Conservation (phyloP, 2,113 vertebrate species). For the Vanacampus margaritifer region DNA sequence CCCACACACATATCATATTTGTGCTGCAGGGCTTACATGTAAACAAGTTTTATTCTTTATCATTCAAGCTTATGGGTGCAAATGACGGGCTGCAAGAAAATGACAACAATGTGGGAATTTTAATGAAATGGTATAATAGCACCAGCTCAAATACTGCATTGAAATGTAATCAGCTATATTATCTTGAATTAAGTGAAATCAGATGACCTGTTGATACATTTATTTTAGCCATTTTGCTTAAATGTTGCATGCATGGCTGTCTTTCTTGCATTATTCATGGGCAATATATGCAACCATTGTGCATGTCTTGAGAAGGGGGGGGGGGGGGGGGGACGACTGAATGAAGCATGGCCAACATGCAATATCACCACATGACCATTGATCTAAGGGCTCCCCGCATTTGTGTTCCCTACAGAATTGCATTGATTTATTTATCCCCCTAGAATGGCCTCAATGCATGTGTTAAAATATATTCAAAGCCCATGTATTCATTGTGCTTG, state of each 20-base stretch:
- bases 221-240: background rate
- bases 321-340: too few relatives aligned
- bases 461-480: slow-evolving; percentile 16
- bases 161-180: background rate
- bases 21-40: slow-evolving; percentile 39
- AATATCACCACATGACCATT: slow-evolving; percentile 37
- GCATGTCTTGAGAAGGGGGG: slow-evolving; percentile 18
- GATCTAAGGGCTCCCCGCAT: slow-evolving; percentile 33
- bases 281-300: slow-evolving; percentile 7
- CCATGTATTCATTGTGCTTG: background rate
- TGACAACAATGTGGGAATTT: slow-evolving; percentile 33
- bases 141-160: slow-evolving; percentile 14
- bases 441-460: slow-evolving; percentile 7
- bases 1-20: slow-evolving; percentile 44
- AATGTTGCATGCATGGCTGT: background rate
- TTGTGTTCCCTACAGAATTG: slow-evolving; percentile 16
- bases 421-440: slow-evolving; percentile 29
- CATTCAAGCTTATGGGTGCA: slow-evolving; percentile 44
- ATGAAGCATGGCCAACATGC: slow-evolving; percentile 22
- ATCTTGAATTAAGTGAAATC: background rate
- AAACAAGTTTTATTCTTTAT: slow-evolving; percentile 56
- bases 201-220: background rate
- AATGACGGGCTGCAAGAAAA: slow-evolving; percentile 47
- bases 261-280: background rate
- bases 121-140: slow-evolving; percentile 21